phyloP scores from a whole-genome alignment of 2,888 invertebrate species.

The Agrochola macilenta region DNA sequence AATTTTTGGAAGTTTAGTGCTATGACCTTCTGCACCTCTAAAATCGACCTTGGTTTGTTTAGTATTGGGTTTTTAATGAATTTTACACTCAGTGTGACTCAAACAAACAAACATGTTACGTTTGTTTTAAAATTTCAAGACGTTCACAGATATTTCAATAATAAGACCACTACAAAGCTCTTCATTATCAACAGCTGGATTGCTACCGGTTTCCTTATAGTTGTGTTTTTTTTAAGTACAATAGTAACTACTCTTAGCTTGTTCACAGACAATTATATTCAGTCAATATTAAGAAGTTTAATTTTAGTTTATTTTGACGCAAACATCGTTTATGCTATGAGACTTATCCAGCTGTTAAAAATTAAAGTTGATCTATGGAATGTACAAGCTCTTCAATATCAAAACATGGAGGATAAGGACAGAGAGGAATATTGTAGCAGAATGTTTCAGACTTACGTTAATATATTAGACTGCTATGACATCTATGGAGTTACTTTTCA shows the following conservation, averaged over 20 bases:
- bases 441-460: constrained; percentile 24
- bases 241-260: neutral
- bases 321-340: constrained; percentile 27
- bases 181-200: constrained; percentile 10
- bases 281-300: too few relatives aligned
- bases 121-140: constrained; percentile 26
- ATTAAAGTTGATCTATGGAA: constrained; percentile 47
- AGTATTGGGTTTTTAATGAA: neutral
- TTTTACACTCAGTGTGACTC: neutral
- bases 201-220: neutral
- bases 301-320: constrained; percentile 16
- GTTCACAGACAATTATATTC: too few relatives aligned
- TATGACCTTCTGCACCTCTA: neutral
- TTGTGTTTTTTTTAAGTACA: neutral
- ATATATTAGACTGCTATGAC: constrained; percentile 36
- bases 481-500: constrained; percentile 3
- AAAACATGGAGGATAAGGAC: neutral
- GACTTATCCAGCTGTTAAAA: constrained; percentile 27
- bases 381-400: neutral
- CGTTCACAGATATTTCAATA: constrained; percentile 18
- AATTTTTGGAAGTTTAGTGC: neutral
- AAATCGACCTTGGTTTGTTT: neutral
- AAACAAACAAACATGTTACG: neutral
- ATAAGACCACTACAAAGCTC: neutral
- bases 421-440: neutral